Conservation (phyloP, 1,140 invertebrate species). For the Sarcophaga bullata region DNA sequence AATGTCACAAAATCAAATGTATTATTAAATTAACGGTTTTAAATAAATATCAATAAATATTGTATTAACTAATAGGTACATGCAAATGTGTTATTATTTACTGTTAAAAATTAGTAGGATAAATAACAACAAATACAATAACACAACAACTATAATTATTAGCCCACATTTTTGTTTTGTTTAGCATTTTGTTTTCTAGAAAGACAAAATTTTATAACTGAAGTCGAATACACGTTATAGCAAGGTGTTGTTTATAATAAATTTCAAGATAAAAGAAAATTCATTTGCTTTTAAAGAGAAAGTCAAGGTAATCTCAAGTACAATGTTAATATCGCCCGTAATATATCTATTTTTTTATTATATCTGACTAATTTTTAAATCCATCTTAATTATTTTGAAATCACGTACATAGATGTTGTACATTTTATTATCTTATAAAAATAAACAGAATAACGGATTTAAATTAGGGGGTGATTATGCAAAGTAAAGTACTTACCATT, state of each 20-base stretch:
- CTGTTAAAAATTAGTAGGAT: no score
- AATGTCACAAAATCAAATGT: neutral
- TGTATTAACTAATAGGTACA: no score
- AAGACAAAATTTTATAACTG: neutral
- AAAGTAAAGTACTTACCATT: constrained; percentile 49
- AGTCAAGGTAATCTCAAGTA: constrained; percentile 8
- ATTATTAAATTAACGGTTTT: constrained; percentile 2
- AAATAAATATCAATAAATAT: neutral
- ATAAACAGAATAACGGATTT: no score
- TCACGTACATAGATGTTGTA: neutral
- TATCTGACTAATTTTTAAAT: no score
- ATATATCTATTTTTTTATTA: no score
- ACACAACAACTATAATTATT: neutral
- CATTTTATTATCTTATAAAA: neutral
- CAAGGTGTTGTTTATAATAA: neutral
- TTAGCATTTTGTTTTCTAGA: neutral
- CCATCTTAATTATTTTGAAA: no score
- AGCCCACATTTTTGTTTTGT: neutral
- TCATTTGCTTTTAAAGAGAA: neutral
- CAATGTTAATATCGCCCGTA: neutral
- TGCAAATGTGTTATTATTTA: no score
- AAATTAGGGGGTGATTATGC: no score
- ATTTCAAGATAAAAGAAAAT: neutral
- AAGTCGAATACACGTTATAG: neutral
- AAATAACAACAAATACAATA: neutral